Percentiles rank a stretch among this genome's conserved stretches.
These are phyloP conservation scores for Pristionchus arcanus DNA, from an alignment of 2,888 invertebrate genomes.

Conservation along the genomic window DNA sequence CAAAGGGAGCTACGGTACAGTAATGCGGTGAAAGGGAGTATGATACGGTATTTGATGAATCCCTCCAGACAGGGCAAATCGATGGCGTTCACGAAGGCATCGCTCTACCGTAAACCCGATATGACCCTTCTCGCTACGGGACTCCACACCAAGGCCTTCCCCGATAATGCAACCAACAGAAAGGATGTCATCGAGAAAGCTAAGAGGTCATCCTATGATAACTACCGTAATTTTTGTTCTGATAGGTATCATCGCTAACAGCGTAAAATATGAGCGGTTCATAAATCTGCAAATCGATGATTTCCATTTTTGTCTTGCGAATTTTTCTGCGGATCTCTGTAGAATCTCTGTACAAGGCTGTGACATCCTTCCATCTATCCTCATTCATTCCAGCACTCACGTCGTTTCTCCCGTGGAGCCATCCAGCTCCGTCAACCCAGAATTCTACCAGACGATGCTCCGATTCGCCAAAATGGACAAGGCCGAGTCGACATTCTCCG, in stretches of 20 bases:
- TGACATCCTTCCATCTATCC: not conserved
- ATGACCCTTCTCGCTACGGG: slow-evolving; percentile 88
- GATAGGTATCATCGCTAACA: not conserved
- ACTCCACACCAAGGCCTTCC: slow-evolving; percentile 86
- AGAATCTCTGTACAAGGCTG: too few relatives aligned
- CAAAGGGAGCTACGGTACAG: not conserved
- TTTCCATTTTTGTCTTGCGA: too few relatives aligned
- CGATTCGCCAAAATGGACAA: slow-evolving; percentile 17
- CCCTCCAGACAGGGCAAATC: slow-evolving; percentile 85
- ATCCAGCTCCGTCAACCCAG: not conserved
- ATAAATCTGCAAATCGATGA: too few relatives aligned
- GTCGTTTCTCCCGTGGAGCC: not conserved
- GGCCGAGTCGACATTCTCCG: not conserved
- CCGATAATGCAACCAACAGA: not conserved
- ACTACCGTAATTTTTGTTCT: not conserved
- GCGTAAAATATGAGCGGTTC: too few relatives aligned
- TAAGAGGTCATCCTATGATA: not conserved
- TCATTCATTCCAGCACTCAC: not conserved
- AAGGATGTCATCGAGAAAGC: not conserved
- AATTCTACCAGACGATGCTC: not conserved
- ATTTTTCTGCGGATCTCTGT: too few relatives aligned
- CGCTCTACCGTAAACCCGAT: slow-evolving; percentile 87
- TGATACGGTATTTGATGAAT: not conserved
- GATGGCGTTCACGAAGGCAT: slow-evolving; percentile 83
- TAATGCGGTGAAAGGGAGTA: not conserved